Conservation (phyloP, 2,113 vertebrate genomes). For the Anhinga anhinga region DNA sequence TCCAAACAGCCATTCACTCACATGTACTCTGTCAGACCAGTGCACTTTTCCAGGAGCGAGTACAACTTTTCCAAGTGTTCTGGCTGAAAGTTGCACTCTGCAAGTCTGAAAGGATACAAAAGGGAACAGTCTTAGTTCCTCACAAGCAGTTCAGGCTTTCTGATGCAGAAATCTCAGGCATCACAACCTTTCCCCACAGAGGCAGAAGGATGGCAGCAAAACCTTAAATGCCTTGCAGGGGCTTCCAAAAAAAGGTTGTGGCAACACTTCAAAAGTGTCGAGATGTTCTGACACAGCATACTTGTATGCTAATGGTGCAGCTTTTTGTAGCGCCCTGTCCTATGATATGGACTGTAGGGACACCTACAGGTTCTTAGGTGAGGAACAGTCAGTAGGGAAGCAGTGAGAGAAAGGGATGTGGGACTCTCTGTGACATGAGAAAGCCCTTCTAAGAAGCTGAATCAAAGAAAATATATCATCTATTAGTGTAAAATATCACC, state of each 20-base stretch:
- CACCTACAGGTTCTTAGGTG: background rate
- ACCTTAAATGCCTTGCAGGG: background rate
- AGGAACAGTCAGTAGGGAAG: background rate
- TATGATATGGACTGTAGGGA: background rate
- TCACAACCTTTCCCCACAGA: background rate
- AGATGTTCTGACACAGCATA: background rate
- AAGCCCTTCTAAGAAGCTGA: background rate
- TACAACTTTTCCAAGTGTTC: conserved; percentile 74
- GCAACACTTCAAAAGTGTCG: background rate
- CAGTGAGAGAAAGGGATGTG: background rate
- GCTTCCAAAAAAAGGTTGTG: background rate
- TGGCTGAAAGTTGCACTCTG: conserved; percentile 65
- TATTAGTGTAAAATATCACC: background rate
- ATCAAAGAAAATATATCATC: background rate
- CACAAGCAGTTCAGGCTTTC: background rate
- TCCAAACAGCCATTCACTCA: conserved; percentile 69
- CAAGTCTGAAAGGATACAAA: conserved; percentile 70
- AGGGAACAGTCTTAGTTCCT: background rate
- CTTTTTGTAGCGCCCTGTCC: background rate
- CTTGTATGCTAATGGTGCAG: background rate
- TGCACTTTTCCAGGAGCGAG: conserved; percentile 64
- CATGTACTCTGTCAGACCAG: conserved; percentile 70
- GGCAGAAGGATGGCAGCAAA: background rate
- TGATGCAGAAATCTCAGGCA: background rate
- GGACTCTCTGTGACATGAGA: background rate